Evolutionary conservation across 2,113 vertebrate species (phyloP).

Genomic region (Rissa tridactyla): DNA sequence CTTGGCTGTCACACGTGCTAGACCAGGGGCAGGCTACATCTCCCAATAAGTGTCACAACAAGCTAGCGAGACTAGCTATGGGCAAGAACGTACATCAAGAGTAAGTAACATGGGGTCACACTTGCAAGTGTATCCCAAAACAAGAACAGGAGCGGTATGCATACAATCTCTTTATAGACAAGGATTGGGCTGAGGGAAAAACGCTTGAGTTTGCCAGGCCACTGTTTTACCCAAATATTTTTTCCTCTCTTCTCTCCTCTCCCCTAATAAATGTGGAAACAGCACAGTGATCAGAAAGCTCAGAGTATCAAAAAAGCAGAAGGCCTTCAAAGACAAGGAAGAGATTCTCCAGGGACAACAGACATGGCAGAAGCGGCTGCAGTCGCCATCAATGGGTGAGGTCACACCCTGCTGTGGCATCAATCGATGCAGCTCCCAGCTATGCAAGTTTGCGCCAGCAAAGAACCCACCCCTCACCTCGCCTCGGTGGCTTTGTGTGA

Average conservation of each 20-base stretch:
- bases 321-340: neutral
- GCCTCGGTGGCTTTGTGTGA: accelerated
- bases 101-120: neutral
- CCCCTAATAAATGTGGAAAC: neutral
- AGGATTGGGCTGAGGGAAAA: neutral
- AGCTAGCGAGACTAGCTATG: neutral
- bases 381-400: neutral
- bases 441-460: neutral
- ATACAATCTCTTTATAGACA: neutral
- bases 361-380: neutral
- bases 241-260: neutral
- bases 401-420: neutral
- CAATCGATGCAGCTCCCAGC: neutral
- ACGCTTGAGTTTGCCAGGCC: neutral
- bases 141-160: neutral
- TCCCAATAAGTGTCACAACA: neutral
- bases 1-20: neutral
- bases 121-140: neutral
- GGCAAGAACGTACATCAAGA: neutral
- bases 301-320: neutral
- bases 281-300: neutral
- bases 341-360: neutral
- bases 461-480: neutral
- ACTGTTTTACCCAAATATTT: neutral
- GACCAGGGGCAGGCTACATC: neutral